Evolutionary conservation across 2,113 vertebrate genomes (phyloP).

Genomic region (mouse (Mus musculus)): GRCm39 chr12:85394501-85395000

Average conservation of each 20-base stretch:
- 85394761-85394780: slow-evolving; percentile 4
- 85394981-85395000: not conserved
- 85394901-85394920: not conserved
- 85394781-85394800: slow-evolving; percentile 22
- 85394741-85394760: slow-evolving; percentile 18
- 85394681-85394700: not conserved
- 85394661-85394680: not conserved
- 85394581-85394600: not conserved
- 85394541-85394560: not conserved
- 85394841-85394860: not conserved
- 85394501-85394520: not conserved
- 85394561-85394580: slow-evolving; percentile 15
- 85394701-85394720: slow-evolving; percentile 20
- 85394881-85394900: not conserved
- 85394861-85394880: not conserved
- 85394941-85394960: not conserved
- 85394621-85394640: not conserved
- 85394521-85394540: slow-evolving; percentile 12
- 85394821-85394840: not conserved
- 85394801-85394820: not conserved
- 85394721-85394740: not conserved
- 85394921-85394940: not conserved
- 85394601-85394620: not conserved
- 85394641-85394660: not conserved
- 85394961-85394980: not conserved